phyloP scores from a whole-genome alignment of 2,113 vertebrate species.

The Tachycineta bicolor region DNA sequence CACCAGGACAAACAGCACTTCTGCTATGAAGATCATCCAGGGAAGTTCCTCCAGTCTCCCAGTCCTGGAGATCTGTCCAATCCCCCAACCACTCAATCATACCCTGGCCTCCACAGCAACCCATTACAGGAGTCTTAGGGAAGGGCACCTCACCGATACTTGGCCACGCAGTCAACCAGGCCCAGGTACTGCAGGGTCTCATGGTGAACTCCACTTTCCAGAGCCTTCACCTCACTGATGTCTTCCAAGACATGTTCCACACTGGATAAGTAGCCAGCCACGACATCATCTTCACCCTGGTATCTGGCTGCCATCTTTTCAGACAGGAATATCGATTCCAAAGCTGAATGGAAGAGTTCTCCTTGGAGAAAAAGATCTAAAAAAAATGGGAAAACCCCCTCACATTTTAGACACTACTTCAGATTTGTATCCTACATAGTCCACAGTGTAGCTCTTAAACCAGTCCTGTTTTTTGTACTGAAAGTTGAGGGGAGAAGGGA shows the following conservation, averaged over 20 bases:
- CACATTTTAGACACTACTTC: neutral
- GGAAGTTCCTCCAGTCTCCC: neutral
- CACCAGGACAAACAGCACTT: neutral
- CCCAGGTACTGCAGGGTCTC: constrained; percentile 83
- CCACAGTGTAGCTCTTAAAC: neutral
- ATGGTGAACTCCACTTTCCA: constrained; percentile 90
- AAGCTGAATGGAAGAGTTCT: constrained; percentile 82
- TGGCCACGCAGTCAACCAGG: constrained; percentile 91
- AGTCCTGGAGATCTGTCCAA: neutral
- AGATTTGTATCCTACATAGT: neutral
- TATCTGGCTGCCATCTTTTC: neutral
- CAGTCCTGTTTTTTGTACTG: neutral
- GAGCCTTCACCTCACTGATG: constrained; percentile 81
- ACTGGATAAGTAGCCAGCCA: constrained; percentile 85
- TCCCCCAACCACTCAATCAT: neutral
- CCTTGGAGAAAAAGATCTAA: constrained; percentile 90
- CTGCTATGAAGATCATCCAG: neutral
- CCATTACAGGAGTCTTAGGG: neutral
- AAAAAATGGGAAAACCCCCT: neutral
- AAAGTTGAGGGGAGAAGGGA: neutral
- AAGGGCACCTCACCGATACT: constrained; percentile 83
- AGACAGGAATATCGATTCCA: constrained; percentile 81
- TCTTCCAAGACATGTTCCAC: constrained; percentile 83
- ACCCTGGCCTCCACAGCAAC: fast-evolving
- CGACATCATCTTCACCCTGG: neutral